Percentiles rank a stretch among this genome's conserved stretches.
These are phyloP conservation scores for Cremastinae sp. DNA, from an alignment of 2,888 invertebrate species.

Conservation along the genomic window DNA sequence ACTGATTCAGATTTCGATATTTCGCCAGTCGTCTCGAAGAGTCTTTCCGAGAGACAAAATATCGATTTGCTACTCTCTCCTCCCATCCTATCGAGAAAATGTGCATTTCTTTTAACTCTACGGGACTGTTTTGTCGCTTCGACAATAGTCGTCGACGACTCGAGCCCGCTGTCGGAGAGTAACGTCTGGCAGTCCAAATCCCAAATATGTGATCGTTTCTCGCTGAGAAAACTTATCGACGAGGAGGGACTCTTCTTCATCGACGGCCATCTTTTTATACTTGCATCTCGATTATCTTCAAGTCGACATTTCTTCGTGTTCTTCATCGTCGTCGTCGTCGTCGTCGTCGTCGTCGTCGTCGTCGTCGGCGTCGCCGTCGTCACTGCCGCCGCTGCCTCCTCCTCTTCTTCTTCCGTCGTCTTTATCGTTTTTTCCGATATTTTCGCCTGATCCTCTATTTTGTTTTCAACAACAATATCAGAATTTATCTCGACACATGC, in stretches of 20 bases:
- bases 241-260: too few relatives aligned
- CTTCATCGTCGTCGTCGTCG: too few relatives aligned
- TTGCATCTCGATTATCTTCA: too few relatives aligned
- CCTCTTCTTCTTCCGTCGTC: too few relatives aligned
- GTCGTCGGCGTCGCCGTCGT: slow-evolving; percentile 1
- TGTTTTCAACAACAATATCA: background rate
- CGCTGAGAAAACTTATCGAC: slow-evolving; percentile 16
- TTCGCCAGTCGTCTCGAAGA: too few relatives aligned
- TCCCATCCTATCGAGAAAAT: slow-evolving; percentile 35
- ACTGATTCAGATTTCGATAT: background rate
- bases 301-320: too few relatives aligned
- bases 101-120: slow-evolving; percentile 53
- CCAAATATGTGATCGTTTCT: slow-evolving; percentile 51
- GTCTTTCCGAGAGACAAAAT: slow-evolving; percentile 3
- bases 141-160: slow-evolving; percentile 62
- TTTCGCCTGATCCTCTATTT: slow-evolving; percentile 55
- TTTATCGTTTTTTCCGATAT: slow-evolving; percentile 27
- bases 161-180: slow-evolving; percentile 63
- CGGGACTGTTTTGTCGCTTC: slow-evolving; percentile 60
- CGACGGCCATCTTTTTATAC: too few relatives aligned
- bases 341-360: slow-evolving; percentile 48
- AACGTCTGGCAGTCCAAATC: slow-evolving; percentile 60
- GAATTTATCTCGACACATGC: slow-evolving; percentile 12
- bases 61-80: background rate
- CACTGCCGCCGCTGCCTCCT: too few relatives aligned